phyloP scores from a whole-genome alignment of 2,797 vertebrate genomes.

The Capromys pilorides region DNA sequence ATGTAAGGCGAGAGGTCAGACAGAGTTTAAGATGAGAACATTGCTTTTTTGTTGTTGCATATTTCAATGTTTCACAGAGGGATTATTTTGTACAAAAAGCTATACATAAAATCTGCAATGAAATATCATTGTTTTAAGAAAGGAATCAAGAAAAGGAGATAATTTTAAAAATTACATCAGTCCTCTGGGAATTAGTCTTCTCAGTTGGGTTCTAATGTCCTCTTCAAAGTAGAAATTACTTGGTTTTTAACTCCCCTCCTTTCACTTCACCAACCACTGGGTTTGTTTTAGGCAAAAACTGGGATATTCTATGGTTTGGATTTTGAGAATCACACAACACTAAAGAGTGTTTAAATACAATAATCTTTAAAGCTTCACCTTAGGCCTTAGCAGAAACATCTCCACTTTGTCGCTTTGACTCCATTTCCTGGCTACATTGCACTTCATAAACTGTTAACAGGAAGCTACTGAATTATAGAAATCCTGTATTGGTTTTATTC shows the following conservation, averaged over 20 bases:
- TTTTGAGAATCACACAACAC: slow-evolving; percentile 8
- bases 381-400: neutral
- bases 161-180: slow-evolving; percentile 12
- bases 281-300: neutral
- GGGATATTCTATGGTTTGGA: neutral
- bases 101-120: neutral
- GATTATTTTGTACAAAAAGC: neutral
- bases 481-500: slow-evolving; percentile 9
- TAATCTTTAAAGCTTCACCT: slow-evolving; percentile 39
- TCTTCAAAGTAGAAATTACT: slow-evolving; percentile 5
- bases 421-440: neutral
- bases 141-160: neutral
- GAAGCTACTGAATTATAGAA: slow-evolving; percentile 54
- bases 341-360: neutral
- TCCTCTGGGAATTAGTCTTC: slow-evolving; percentile 31
- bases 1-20: neutral
- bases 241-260: slow-evolving; percentile 22
- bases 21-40: neutral
- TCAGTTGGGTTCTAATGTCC: neutral
- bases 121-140: neutral
- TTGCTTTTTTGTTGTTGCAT: neutral
- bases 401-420: neutral
- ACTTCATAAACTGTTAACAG: slow-evolving; percentile 38
- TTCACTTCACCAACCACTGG: slow-evolving; percentile 20
- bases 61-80: neutral